Evolutionary conservation across 2,113 vertebrate species (phyloP), one percentile per base, ranked within the genome.

Genomic region (Terrapene triunguis): DNA sequence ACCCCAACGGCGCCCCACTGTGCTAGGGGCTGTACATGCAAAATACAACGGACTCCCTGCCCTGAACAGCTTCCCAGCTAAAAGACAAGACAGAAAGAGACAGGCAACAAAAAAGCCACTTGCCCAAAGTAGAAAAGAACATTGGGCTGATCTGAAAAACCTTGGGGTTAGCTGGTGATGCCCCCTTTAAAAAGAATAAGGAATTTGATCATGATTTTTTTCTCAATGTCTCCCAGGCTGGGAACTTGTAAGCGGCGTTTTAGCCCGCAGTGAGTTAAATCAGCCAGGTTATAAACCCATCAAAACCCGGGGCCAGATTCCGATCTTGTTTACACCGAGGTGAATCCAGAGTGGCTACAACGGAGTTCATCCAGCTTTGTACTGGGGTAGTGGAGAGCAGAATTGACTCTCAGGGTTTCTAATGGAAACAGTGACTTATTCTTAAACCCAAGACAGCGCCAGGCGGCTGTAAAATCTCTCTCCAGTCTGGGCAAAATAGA

Each of bases 401-500:
- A 88, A 92, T 79, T 91, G 86, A 90, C 86, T 94, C 91, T 4
- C 84, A 83, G 95, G 94, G 91, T 87, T 95, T 95, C 95, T 97
- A 80, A 94, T 88, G 92, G 96, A 97, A 97, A 97, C 90, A 90
- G 89, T 89, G 97, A 96, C 92, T 94, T 98, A 91, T 95, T 94
- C 90, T 51, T 47, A 83, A 91, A 95, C 96, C 80, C 88, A 6
- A 94, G 92, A 90, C 97, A 90, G 83, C 47, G 50, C 1, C 80
- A 24, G 85, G 94, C 2, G 72, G 74, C 96, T 96, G 92, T 78
- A 83, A 96, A 96, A 98, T 86, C 90, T 97, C 89, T 91, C 88
- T 95, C 96, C 93, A 48, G 96, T 97, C 94, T n/a, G 83, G 96
- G 96, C 98, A 98, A 97, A 98, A 97, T 96, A 94, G 89, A 97